Base-by-base conservation (phyloP, 1,140 invertebrate species). In the Atta colombica region DNA sequence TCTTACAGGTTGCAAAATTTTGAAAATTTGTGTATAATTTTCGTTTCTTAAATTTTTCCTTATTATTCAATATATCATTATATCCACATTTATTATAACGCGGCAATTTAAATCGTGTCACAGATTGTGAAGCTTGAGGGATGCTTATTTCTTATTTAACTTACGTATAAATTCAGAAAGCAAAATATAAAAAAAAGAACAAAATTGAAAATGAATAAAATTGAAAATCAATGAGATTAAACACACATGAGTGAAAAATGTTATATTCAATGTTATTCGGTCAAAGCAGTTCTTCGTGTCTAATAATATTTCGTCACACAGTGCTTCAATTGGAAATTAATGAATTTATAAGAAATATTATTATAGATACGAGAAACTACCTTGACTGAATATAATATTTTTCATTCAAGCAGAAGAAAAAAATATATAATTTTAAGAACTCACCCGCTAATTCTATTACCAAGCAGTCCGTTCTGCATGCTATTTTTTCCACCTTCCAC, bases 361-460 rank as follows among this genome's bases (percentile, higher is more conserved):
- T 45, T 45, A 35, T 39, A 45, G 39, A 45, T 45, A 45, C 8
- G 39, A 8, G 10, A 45, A 45, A 12, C 2, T 45, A 10, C 0
- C 39, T 45, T 45, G 8, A 10, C 39, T 10, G 39, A 45, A 8
- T 45, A 45, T 45, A 45, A 1, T 45, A 45, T 55, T 55, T 60
- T 2, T 14, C 10, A 18, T 0, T 25, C 3, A 69, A 61, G 49
- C 21, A 45, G 25, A 31, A 55, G 8, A 81, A 1, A 28, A 58
- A 35, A 12, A 4, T 82, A 12, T 61, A 6, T 8, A 49, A 75
- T 84, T 75, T 75, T 51, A 61, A 28, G 5, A 75, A 84, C 69
- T 84, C 55, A 84, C 80, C 80, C 14, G 18, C 74, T 74, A 75
- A 84, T 31, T 60, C 80, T 58, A 51, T 84, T 84, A n/a, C 55